Evolutionary conservation across 2,113 vertebrate genomes (phyloP).

Genomic region (Saccopteryx bilineata): DNA sequence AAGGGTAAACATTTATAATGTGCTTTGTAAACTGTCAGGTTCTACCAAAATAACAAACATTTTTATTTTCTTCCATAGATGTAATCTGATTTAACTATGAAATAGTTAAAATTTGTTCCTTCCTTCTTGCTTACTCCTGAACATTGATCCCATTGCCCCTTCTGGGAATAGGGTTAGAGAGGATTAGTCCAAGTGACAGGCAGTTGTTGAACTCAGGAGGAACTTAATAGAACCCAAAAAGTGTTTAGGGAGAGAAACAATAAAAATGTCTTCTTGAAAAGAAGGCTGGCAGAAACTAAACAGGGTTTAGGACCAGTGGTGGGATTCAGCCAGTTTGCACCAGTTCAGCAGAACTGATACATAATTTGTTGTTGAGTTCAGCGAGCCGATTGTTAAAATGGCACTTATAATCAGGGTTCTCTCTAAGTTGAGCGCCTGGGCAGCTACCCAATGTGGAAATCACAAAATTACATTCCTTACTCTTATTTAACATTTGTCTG

Average conservation of each 20-base stretch:
- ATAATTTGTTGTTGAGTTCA: too few species aligned
- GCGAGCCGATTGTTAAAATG: too few species aligned
- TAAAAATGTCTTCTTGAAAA: background rate
- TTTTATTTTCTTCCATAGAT: slow-evolving; percentile 6
- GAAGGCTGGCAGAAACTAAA: background rate
- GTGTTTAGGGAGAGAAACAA: background rate
- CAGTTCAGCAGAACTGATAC: too few species aligned
- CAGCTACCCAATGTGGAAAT: too few species aligned
- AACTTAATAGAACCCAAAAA: background rate
- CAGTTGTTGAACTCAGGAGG: background rate
- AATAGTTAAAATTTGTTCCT: background rate
- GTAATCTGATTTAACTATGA: background rate
- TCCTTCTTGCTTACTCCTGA: background rate
- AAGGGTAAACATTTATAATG: background rate
- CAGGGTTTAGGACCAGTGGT: too few species aligned
- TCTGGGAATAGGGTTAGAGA: background rate
- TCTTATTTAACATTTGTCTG: too few species aligned
- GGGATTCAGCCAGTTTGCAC: too few species aligned
- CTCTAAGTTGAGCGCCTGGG: too few species aligned
- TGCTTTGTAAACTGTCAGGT: background rate
- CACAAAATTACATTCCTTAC: too few species aligned
- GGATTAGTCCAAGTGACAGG: background rate
- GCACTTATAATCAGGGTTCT: too few species aligned
- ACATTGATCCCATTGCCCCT: background rate
- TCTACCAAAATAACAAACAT: background rate